These are phyloP conservation scores for Portevinia maculata DNA, from an alignment of 2,888 invertebrate species.

Conservation along the genomic window DNA sequence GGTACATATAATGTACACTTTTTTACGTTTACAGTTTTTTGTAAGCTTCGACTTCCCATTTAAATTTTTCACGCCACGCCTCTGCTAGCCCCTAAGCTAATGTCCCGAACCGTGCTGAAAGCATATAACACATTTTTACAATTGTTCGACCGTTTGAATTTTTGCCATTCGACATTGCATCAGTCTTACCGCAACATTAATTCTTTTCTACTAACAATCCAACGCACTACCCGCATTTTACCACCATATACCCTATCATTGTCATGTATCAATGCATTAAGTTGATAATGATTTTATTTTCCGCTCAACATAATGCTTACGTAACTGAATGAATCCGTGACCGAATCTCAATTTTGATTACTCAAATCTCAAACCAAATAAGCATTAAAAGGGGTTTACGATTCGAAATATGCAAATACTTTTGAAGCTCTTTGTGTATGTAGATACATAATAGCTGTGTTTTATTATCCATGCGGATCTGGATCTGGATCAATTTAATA, in stretches of 20 bases:
- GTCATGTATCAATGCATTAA: slow-evolving; percentile 39
- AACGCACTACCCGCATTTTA: slow-evolving; percentile 7
- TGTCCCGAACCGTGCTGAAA: no score
- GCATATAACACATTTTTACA: no score
- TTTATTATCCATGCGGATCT: no score
- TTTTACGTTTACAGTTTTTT: no score
- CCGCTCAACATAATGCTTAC: slow-evolving; percentile 28
- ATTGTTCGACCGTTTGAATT: no score
- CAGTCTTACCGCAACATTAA: no score
- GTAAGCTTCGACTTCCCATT: no score
- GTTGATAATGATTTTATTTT: slow-evolving; percentile 53
- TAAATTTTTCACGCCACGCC: no score
- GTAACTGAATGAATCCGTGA: slow-evolving; percentile 25
- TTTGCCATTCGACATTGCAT: no score
- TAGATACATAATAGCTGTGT: background rate
- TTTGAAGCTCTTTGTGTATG: slow-evolving; percentile 2
- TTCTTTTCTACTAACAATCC: background rate
- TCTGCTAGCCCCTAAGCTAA: no score
- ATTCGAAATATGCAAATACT: slow-evolving; percentile 31
- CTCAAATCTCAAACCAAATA: slow-evolving; percentile 63
- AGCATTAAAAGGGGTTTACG: slow-evolving; percentile 65
- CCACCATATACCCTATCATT: slow-evolving; percentile 11
- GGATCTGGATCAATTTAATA: no score
- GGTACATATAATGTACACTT: no score
- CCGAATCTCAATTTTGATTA: slow-evolving; percentile 55